Evolutionary conservation across 2,113 vertebrate species (phyloP).

Genomic region (Oncorhynchus kisutch): DNA sequence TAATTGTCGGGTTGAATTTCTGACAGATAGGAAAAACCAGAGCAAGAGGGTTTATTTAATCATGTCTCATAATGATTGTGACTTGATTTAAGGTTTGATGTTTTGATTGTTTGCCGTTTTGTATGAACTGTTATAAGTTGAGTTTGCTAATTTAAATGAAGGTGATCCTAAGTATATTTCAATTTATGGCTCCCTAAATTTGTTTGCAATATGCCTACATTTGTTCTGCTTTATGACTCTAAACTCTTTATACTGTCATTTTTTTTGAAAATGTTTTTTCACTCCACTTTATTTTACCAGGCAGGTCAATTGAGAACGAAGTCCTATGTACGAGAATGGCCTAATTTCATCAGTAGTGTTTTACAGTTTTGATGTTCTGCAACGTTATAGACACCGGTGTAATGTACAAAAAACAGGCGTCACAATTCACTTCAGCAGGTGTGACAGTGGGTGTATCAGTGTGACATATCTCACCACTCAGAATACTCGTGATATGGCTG

Average conservation of each 20-base stretch:
- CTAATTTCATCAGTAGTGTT: neutral
- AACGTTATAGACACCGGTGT: neutral
- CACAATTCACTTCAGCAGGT: neutral
- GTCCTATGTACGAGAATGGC: too few relatives aligned
- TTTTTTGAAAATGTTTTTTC: too few relatives aligned
- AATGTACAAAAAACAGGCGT: neutral
- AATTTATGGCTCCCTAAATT: too few relatives aligned
- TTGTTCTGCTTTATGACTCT: too few relatives aligned
- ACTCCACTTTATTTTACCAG: too few relatives aligned
- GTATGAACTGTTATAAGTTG: too few relatives aligned
- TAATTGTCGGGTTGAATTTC: slow-evolving; percentile 1
- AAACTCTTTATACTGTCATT: too few relatives aligned
- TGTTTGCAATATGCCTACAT: too few relatives aligned
- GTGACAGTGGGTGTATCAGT: slow-evolving; percentile 8
- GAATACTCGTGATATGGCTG: slow-evolving; percentile 28
- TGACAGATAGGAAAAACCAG: neutral
- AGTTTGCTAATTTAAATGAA: slow-evolving; percentile 16
- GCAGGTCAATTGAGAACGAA: too few relatives aligned
- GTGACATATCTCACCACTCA: slow-evolving; percentile 45
- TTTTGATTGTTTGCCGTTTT: neutral
- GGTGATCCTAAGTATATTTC: neutral
- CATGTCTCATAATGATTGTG: neutral
- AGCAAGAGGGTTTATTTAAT: neutral
- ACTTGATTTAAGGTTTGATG: neutral
- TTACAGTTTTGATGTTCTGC: neutral